Evolutionary conservation across 2,797 vertebrate species (phyloP).

Genomic region (Tokudaia tokunoshimensis): DNA sequence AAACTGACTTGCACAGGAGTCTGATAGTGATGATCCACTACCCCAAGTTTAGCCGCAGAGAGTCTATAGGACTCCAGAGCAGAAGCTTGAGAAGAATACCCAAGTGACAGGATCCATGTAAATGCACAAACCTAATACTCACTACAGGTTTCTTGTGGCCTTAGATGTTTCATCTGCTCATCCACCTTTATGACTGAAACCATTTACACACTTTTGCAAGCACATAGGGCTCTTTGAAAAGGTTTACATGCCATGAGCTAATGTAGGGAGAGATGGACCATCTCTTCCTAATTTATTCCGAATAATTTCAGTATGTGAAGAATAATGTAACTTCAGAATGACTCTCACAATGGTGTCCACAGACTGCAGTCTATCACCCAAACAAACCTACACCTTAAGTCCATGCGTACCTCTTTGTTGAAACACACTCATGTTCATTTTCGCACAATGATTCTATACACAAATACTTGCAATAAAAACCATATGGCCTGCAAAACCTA

Average conservation of each 20-base stretch:
- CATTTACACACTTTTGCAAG: neutral
- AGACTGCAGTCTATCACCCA: accelerated
- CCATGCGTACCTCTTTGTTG: neutral
- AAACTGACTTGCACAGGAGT: neutral
- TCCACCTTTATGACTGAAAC: neutral
- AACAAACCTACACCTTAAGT: neutral
- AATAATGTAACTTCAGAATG: neutral
- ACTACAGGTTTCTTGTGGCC: neutral
- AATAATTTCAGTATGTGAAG: neutral
- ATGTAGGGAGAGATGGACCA: neutral
- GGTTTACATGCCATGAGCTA: neutral
- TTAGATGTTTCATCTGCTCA: neutral
- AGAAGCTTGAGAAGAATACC: neutral
- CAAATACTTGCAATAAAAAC: neutral
- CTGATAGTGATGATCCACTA: neutral
- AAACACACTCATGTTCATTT: neutral
- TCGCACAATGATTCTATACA: neutral
- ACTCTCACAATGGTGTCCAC: neutral
- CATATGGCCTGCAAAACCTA: neutral
- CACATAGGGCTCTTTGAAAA: neutral
- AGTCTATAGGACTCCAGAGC: neutral
- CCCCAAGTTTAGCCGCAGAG: neutral
- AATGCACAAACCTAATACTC: neutral
- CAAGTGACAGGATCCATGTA: neutral
- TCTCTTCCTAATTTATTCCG: neutral